phyloP scores from a whole-genome alignment of 2,113 vertebrate species.

The Eleginops maclovinus region DNA sequence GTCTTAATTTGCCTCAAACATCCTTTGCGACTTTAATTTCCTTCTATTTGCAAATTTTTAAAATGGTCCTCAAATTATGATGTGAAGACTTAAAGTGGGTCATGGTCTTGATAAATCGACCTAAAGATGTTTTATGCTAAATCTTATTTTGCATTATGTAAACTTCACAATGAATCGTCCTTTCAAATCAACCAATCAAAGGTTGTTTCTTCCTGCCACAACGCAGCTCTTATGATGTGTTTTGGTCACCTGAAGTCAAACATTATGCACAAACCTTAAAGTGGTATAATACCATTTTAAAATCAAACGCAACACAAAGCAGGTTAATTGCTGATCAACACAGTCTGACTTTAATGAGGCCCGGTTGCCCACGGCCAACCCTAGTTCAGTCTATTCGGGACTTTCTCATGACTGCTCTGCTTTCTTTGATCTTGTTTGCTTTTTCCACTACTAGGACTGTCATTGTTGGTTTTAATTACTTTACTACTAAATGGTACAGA shows the following conservation, averaged over 20 bases:
- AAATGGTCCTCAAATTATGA: background rate
- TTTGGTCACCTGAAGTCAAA: slow-evolving; percentile 85
- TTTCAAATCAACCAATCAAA: slow-evolving; percentile 49
- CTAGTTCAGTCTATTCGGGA: slow-evolving; percentile 89
- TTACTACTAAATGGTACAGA: slow-evolving; percentile 95
- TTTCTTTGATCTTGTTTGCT: slow-evolving; percentile 95
- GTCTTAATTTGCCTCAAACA: background rate
- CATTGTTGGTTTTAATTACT: slow-evolving; percentile 99
- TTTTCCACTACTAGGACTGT: slow-evolving; percentile 87
- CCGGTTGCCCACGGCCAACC: slow-evolving; percentile 91
- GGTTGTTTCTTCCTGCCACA: slow-evolving; percentile 67
- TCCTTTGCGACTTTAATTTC: background rate
- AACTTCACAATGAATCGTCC: slow-evolving; percentile 19
- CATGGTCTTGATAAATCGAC: background rate
- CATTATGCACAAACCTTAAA: slow-evolving; percentile 88
- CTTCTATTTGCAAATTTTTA: background rate
- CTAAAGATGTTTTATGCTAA: slow-evolving; percentile 7
- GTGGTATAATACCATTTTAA: slow-evolving; percentile 87
- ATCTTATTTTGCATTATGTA: background rate
- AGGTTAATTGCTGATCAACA: slow-evolving; percentile 99
- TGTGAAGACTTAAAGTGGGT: background rate
- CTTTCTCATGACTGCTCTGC: slow-evolving; percentile 89
- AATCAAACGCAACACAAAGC: slow-evolving; percentile 96
- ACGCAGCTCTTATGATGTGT: slow-evolving; percentile 78
- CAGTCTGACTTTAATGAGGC: slow-evolving; percentile 95